Conservation (phyloP, 2,797 vertebrate genomes). For the Capromys pilorides region DNA sequence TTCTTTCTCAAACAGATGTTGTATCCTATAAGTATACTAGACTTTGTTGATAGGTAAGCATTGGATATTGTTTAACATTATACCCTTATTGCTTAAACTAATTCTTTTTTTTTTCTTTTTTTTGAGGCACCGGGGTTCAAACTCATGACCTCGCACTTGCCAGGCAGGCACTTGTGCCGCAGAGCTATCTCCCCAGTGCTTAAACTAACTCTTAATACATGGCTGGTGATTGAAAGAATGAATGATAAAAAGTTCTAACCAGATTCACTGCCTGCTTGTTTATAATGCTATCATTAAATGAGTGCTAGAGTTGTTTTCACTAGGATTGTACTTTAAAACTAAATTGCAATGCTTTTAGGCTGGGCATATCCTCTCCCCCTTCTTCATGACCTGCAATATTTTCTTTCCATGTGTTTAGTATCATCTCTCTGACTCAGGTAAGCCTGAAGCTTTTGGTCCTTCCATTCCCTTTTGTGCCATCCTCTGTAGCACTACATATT, state of each 20-base stretch:
- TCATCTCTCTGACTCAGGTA: background rate
- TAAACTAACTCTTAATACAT: constrained; percentile 38
- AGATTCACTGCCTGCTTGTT: background rate
- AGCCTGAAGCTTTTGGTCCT: background rate
- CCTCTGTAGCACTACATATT: background rate
- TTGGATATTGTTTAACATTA: background rate
- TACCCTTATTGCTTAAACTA: background rate
- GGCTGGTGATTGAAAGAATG: background rate
- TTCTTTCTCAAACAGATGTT: constrained; percentile 6
- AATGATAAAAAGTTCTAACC: background rate
- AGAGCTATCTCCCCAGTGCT: no score
- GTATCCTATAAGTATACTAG: background rate
- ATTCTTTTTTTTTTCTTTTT: no score
- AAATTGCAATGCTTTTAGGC: background rate
- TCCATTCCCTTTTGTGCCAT: background rate
- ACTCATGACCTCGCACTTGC: no score
- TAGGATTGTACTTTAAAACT: background rate
- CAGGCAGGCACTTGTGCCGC: no score
- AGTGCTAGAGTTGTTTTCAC: background rate
- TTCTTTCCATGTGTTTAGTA: background rate
- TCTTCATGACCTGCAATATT: background rate
- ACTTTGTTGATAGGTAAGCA: background rate
- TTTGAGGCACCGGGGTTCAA: no score
- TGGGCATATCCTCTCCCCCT: background rate
- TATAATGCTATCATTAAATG: background rate